Evolutionary conservation across 2,888 invertebrate species (phyloP), one percentile per base, ranked within the genome.

Genomic region (Agrochola circellaris): DNA sequence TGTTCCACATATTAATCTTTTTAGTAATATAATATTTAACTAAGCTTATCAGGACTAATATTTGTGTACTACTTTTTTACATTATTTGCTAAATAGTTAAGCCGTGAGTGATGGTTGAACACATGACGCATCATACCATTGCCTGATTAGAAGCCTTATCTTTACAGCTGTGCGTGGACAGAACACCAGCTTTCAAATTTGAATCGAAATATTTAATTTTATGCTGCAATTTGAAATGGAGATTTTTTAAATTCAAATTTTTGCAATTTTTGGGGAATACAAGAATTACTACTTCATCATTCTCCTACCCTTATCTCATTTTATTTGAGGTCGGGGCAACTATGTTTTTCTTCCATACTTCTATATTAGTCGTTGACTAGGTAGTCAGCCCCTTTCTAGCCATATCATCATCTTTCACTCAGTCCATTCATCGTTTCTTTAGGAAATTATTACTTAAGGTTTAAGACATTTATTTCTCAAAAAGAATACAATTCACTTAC

Each of bases 121-220:
- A 62, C n/a, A 62, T 89, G 87, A 88, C 81, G 30, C 83, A 82
- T 73, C 74, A 58, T 79, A 87, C 75, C 81, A 85, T 76, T 77
- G 84, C 60, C 87, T 88, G 90, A 90, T 91, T 70, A 88, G 74
- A 72, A 76, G 67, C 23, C 69, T 79, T 90, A 90, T 90, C 89
- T 81, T 70, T 83, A 83, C 38, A 75, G 58, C 17, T 60, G 74
- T 62, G 42, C 9, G 5, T 68, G 26, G 38, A 48, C 48, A 58
- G 34, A 64, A 76, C 15, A 77, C 23, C 4, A 1, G 34, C 1
- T 34, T 81, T 58, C 30, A 30, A 30, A 45, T 78, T 78, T 54
- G 0, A 20, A 48, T 30, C 54, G 34, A 48, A 54, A 51, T 42
- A 34, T 45, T 62, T 80, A 34, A 23, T 42, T 60, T 30, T 58